Conservation (phyloP, 1,140 invertebrate genomes). For the Antheraea pernyi region DNA sequence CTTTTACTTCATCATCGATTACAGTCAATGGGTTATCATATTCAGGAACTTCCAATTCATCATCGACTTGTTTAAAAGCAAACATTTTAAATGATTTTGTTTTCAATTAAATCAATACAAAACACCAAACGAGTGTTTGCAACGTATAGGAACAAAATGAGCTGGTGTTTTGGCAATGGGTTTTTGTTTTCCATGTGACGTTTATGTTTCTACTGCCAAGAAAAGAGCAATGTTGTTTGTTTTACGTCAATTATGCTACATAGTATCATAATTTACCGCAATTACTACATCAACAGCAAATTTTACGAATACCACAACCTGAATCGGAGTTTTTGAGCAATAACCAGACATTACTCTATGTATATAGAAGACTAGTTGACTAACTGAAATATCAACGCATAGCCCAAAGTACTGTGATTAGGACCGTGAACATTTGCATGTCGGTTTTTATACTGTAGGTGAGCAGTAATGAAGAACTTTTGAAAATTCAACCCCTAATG, state of each 20-base stretch:
- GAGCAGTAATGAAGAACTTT: too few species aligned
- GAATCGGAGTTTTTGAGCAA: too few species aligned
- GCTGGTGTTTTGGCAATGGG: constrained; percentile 9
- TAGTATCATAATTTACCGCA: neutral
- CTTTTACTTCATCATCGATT: constrained; percentile 8
- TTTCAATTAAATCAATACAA: constrained; percentile 25
- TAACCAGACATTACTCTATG: too few species aligned
- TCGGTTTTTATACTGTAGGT: too few species aligned
- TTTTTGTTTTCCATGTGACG: neutral
- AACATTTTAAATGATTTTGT: constrained; percentile 21
- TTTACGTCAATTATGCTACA: neutral
- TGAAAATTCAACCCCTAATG: too few species aligned
- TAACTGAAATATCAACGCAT: too few species aligned
- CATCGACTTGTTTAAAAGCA: constrained; percentile 9
- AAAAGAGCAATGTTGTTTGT: neutral
- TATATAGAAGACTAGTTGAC: too few species aligned
- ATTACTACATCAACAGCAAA: neutral
- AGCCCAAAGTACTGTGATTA: too few species aligned
- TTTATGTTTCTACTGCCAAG: constrained; percentile 17
- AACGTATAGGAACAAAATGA: constrained; percentile 46
- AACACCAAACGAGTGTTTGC: constrained; percentile 36
- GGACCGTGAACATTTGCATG: too few species aligned
- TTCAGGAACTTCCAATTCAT: constrained; percentile 11
- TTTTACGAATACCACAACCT: neutral
- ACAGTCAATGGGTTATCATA: constrained; percentile 11